Conservation (phyloP, 2,113 vertebrate species). For the Leucoraja erinaceus region DNA sequence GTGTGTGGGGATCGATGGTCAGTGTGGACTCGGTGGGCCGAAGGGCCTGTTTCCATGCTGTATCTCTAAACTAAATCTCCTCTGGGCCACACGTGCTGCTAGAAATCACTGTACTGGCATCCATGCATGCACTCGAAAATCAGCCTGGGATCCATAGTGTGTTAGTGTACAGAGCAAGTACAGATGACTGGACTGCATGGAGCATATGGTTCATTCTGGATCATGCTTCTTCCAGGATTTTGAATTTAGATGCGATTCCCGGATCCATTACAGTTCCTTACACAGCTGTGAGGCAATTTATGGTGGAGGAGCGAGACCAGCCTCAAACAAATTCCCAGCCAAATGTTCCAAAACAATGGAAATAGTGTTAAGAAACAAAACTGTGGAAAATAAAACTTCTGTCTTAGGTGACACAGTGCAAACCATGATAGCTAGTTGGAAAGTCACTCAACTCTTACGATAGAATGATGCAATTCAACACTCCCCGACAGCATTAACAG, state of each 20-base stretch:
- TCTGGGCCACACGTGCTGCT: too few relatives aligned
- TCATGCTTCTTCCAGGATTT: background rate
- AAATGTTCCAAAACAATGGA: background rate
- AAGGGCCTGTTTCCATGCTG: too few relatives aligned
- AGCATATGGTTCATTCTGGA: too few relatives aligned
- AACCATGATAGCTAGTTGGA: background rate
- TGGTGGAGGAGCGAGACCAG: background rate
- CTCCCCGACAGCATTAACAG: slow-evolving; percentile 26
- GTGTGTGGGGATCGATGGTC: too few relatives aligned
- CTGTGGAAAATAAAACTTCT: background rate
- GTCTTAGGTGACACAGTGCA: background rate
- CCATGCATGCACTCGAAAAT: too few relatives aligned
- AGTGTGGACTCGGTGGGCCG: too few relatives aligned
- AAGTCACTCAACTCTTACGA: background rate
- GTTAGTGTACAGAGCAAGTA: too few relatives aligned
- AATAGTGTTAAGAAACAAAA: too few relatives aligned
- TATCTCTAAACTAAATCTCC: too few relatives aligned
- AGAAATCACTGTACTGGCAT: too few relatives aligned
- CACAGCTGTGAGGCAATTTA: background rate
- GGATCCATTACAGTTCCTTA: background rate
- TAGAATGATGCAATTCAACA: slow-evolving; percentile 16
- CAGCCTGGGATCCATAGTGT: too few relatives aligned
- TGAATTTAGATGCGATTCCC: background rate
- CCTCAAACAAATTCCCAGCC: background rate
- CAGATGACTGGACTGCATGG: too few relatives aligned